Percentiles rank a stretch among this genome's conserved stretches.
phyloP scores from a whole-genome alignment of 2,797 vertebrate species.

The Smutsia temminckii region DNA sequence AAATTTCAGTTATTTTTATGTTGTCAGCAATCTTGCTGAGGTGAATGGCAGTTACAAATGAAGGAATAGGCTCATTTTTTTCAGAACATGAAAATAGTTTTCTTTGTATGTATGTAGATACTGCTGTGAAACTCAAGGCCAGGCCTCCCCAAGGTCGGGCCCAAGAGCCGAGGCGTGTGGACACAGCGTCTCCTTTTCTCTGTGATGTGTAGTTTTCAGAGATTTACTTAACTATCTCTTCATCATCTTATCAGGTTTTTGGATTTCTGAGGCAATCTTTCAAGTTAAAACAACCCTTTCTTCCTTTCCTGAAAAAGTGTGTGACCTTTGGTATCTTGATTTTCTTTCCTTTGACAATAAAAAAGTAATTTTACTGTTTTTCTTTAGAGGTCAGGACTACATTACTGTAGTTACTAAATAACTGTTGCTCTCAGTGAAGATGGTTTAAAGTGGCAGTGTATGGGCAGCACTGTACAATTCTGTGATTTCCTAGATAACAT shows the following conservation, averaged over 20 bases:
- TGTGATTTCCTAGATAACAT: not conserved
- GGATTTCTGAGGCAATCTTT: not conserved
- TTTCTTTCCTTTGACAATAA: not conserved
- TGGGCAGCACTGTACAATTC: not conserved
- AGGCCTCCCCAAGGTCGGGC: not conserved
- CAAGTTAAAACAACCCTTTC: not conserved
- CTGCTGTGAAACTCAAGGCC: not conserved
- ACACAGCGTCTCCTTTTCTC: not conserved
- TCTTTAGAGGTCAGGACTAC: not conserved
- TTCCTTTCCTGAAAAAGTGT: not conserved
- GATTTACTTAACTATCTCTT: not conserved
- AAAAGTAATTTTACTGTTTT: not conserved
- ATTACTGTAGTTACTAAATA: not conserved
- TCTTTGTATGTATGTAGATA: not conserved
- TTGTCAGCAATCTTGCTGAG: not conserved
- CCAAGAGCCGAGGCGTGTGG: not conserved
- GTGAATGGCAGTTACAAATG: not conserved
- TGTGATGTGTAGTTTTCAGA: not conserved
- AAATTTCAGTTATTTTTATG: not conserved
- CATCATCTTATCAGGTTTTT: not conserved
- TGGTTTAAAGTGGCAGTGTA: not conserved
- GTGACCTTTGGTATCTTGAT: not conserved
- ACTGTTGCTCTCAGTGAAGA: not conserved
- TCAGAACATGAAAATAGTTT: not conserved
- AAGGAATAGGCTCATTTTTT: not conserved